phyloP scores from a whole-genome alignment of 1,140 invertebrate genomes.

The Camponotus vicinus region DNA sequence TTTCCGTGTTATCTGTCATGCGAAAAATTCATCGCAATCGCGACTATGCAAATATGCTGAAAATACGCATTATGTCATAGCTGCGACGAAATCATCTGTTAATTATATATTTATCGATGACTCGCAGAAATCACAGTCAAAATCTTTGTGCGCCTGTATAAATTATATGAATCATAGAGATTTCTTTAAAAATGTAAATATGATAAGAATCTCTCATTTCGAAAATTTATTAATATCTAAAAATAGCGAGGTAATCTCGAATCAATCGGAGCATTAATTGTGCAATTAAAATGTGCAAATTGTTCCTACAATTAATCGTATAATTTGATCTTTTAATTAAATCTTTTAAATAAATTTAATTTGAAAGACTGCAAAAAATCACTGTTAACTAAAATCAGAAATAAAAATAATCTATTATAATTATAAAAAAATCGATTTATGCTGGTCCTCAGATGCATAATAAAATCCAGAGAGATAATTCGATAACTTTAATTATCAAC shows the following conservation, averaged over 20 bases:
- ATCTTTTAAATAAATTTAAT: neutral
- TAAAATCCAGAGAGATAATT: neutral
- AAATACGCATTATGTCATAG: constrained; percentile 49
- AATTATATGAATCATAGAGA: neutral
- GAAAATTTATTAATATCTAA: too few species aligned
- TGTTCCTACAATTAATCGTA: neutral
- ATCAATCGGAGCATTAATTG: neutral
- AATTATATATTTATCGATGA: neutral
- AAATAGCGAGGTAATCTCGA: neutral
- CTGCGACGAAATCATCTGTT: neutral
- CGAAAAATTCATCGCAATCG: constrained; percentile 58
- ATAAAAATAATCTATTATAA: neutral
- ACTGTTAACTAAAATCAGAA: neutral
- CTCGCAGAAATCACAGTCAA: neutral
- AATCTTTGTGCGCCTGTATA: neutral
- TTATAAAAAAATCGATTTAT: neutral
- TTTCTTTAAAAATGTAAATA: constrained; percentile 21
- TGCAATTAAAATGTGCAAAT: too few species aligned
- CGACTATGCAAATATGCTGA: constrained; percentile 20
- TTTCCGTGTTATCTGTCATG: neutral
- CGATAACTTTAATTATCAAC: neutral
- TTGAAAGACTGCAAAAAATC: too few species aligned
- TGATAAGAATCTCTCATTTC: neutral
- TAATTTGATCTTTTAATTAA: constrained; percentile 6
- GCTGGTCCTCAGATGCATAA: neutral